Percentiles rank a stretch among this genome's conserved stretches.
phyloP scores from a whole-genome alignment of 2,888 invertebrate species.

The Oegoconia quadripuncta region DNA sequence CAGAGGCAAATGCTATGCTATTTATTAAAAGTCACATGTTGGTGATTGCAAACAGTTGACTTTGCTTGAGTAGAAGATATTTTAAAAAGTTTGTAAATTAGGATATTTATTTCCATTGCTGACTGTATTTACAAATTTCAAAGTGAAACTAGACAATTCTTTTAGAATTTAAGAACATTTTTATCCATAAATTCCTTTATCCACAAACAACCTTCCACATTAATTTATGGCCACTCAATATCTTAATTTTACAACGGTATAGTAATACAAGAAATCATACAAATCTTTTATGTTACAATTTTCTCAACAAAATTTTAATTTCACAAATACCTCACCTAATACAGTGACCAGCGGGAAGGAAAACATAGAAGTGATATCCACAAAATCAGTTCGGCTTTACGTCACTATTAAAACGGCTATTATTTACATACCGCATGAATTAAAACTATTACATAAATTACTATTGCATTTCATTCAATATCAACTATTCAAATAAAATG shows the following conservation, averaged over 20 bases:
- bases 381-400: conserved; percentile 27
- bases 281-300: conserved; percentile 42
- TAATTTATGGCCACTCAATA: conserved; percentile 72
- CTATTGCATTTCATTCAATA: conserved; percentile 75
- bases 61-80: no score
- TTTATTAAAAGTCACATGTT: no score
- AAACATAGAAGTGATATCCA: conserved; percentile 23
- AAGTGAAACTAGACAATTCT: no score
- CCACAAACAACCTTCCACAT: conserved; percentile 42
- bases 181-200: conserved; percentile 22
- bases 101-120: no score
- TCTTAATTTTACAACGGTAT: conserved; percentile 67
- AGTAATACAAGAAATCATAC: conserved; percentile 58
- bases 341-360: conserved; percentile 39
- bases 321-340: conserved; percentile 35
- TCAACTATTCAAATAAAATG: conserved; percentile 68
- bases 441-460: conserved; percentile 75
- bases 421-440: conserved; percentile 69
- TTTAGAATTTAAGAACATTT: no score
- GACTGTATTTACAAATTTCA: no score
- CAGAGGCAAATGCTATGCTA: no score
- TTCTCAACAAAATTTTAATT: conserved; percentile 31
- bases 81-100: no score
- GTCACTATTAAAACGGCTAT: conserved; percentile 50
- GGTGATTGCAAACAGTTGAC: no score